Conservation (phyloP, 2,888 invertebrate species). For the Caenorhabditis parvicauda region DNA sequence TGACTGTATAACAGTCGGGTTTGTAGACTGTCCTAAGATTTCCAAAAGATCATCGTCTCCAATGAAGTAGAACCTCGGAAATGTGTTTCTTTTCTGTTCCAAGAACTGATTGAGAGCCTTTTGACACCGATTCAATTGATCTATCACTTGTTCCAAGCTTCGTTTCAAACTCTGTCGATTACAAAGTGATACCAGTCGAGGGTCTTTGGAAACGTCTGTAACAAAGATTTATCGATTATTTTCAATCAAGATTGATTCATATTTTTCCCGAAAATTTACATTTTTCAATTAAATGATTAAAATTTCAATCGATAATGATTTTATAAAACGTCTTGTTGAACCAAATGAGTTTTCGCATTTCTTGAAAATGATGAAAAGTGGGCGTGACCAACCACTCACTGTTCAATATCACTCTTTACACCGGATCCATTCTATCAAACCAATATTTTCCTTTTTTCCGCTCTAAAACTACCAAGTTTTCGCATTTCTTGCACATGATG, state of each 20-base stretch:
- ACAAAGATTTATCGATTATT: too few species aligned
- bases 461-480: too few species aligned
- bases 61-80: conserved; percentile 92
- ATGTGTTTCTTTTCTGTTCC: conserved; percentile 87
- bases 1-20: conserved; percentile 80
- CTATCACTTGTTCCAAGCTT: conserved; percentile 79
- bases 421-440: conserved; percentile 83
- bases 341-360: too few species aligned
- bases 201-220: conserved; percentile 77
- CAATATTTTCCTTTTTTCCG: too few species aligned
- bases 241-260: too few species aligned
- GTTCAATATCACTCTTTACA: conserved; percentile 69
- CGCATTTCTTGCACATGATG: too few species aligned
- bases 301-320: too few species aligned
- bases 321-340: too few species aligned
- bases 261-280: too few species aligned
- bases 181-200: conserved; percentile 75
- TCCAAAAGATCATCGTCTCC: conserved; percentile 96
- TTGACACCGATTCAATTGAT: conserved; percentile 86
- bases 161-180: conserved; percentile 73
- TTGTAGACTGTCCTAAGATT: conserved; percentile 86
- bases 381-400: too few species aligned
- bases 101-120: conserved; percentile 89
- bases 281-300: too few species aligned
- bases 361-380: too few species aligned